Percentiles rank a stretch among this genome's conserved stretches.
Conservation (phyloP, 2,113 vertebrate species). For the Hippocampus comes region DNA sequence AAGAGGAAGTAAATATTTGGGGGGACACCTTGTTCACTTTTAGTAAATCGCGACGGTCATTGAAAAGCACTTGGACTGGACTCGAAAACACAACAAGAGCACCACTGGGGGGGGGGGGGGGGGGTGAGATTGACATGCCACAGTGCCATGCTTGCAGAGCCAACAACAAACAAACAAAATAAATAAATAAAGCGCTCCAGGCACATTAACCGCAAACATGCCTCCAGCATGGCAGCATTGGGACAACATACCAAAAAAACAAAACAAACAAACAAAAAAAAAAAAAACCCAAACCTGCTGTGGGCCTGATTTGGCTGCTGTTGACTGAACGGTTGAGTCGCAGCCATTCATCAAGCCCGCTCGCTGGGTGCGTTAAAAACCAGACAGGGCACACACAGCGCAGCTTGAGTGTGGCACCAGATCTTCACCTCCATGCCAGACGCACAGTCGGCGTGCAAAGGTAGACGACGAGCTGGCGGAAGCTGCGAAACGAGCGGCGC, state of each 20-base stretch:
- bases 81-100: constrained; percentile 45
- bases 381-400: constrained; percentile 48
- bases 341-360: constrained; percentile 59
- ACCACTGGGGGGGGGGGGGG: neutral
- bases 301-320: constrained; percentile 44
- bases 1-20: neutral
- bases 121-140: constrained; percentile 39
- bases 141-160: constrained; percentile 45
- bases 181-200: constrained; percentile 28
- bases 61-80: constrained; percentile 43
- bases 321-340: constrained; percentile 58
- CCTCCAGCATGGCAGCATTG: constrained; percentile 35
- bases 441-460: constrained; percentile 59
- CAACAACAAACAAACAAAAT: too few relatives aligned
- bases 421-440: constrained; percentile 60
- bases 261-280: constrained; percentile 35
- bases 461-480: constrained; percentile 46
- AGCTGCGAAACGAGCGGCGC: constrained; percentile 40
- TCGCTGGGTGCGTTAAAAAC: constrained; percentile 44
- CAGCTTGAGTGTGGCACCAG: constrained; percentile 61
- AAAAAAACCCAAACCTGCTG: constrained; percentile 48
- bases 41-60: constrained; percentile 2
- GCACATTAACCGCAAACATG: constrained; percentile 47
- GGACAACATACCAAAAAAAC: constrained; percentile 39
- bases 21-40: neutral